phyloP scores from a whole-genome alignment of 2,888 invertebrate genomes.

The Drosophila borealis region DNA sequence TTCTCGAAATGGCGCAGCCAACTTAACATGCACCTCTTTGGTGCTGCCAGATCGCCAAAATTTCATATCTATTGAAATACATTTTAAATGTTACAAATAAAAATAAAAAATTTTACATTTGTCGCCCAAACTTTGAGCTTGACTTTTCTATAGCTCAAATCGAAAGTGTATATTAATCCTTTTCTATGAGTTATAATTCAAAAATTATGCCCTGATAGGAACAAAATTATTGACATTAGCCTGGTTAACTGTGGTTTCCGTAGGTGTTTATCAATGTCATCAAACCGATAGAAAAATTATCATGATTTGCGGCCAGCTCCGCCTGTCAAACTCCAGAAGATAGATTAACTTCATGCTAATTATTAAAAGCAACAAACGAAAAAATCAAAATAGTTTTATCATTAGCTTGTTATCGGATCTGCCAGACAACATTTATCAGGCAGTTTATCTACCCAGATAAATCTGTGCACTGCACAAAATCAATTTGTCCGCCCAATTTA shows the following conservation, averaged over 20 bases:
- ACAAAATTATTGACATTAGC: too few relatives aligned
- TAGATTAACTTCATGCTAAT: conserved; percentile 1
- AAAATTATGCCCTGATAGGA: too few relatives aligned
- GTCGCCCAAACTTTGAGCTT: too few relatives aligned
- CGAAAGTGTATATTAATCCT: too few relatives aligned
- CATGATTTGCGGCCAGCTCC: not conserved
- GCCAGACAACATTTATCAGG: conserved; percentile 1
- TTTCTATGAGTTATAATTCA: too few relatives aligned
- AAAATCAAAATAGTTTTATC: too few relatives aligned
- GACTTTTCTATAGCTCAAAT: too few relatives aligned
- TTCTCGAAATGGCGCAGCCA: not conserved
- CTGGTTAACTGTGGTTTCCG: too few relatives aligned
- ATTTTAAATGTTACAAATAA: not conserved
- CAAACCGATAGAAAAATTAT: too few relatives aligned
- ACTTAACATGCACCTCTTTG: not conserved
- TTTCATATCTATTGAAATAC: not conserved
- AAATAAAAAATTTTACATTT: not conserved
- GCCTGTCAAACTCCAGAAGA: not conserved
- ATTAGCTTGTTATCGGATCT: not conserved
- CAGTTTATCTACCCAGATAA: not conserved
- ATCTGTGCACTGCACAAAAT: not conserved
- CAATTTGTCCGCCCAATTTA: too few relatives aligned
- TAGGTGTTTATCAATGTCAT: too few relatives aligned
- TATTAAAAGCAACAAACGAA: not conserved
- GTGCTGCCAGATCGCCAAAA: not conserved